phyloP scores from a whole-genome alignment of 1,140 invertebrate species.

The Hypsibius dujardini region DNA sequence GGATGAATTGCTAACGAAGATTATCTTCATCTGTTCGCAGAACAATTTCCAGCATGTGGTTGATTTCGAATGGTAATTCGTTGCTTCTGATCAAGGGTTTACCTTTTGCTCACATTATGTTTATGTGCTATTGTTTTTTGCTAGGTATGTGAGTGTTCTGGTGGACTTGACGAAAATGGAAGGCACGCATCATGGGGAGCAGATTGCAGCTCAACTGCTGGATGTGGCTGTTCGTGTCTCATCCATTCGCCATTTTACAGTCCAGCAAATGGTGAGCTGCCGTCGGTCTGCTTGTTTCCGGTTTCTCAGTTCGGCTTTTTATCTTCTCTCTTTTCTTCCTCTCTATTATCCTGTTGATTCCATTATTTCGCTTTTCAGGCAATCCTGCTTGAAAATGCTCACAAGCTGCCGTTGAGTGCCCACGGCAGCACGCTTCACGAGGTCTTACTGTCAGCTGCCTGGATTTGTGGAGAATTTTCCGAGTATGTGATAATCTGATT shows the following conservation, averaged over 20 bases:
- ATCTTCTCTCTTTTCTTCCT: slow-evolving; percentile 20
- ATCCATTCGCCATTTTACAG: slow-evolving; percentile 73
- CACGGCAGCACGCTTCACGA: slow-evolving; percentile 46
- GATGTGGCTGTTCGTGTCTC: slow-evolving; percentile 92
- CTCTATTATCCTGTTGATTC: too few species aligned
- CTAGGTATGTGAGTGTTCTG: slow-evolving; percentile 86
- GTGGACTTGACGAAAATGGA: slow-evolving; percentile 91
- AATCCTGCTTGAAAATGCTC: slow-evolving; percentile 55
- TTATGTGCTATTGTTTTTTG: too few species aligned
- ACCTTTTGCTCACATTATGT: too few species aligned
- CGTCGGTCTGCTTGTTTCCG: neutral
- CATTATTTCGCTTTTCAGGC: too few species aligned
- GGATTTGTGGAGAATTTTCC: slow-evolving; percentile 94
- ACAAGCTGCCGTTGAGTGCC: slow-evolving; percentile 40
- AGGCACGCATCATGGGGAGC: slow-evolving; percentile 74
- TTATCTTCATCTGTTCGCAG: too few species aligned
- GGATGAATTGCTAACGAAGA: too few species aligned
- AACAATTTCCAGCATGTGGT: too few species aligned
- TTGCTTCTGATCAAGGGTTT: too few species aligned
- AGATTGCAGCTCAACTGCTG: slow-evolving; percentile 80
- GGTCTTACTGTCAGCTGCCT: slow-evolving; percentile 74
- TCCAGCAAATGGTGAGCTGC: slow-evolving; percentile 51
- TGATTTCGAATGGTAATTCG: too few species aligned
- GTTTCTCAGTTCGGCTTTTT: slow-evolving; percentile 9
- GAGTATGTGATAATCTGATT: slow-evolving; percentile 42